Percentiles rank a stretch among this genome's conserved stretches.
Conservation (phyloP, 2,797 vertebrate genomes). For the Brotula barbata region DNA sequence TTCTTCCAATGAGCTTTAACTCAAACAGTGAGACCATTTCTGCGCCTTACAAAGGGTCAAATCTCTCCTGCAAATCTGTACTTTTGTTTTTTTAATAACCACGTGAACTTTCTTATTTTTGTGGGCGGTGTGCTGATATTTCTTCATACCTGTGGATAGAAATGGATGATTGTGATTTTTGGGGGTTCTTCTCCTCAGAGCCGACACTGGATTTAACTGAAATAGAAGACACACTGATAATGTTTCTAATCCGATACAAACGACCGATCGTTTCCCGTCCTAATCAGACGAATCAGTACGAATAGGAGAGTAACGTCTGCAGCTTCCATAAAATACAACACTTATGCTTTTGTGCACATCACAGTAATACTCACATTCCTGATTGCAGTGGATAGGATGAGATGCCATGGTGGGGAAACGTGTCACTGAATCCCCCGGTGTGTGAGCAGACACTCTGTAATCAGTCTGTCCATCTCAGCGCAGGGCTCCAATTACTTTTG, state of each 20-base stretch:
- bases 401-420: slow-evolving; percentile 46
- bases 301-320: background rate
- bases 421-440: slow-evolving; percentile 31
- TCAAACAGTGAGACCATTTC: too few species aligned
- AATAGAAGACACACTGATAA: slow-evolving; percentile 1
- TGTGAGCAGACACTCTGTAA: slow-evolving; percentile 65
- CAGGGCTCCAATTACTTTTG: slow-evolving; percentile 72
- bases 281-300: too few species aligned
- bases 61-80: too few species aligned
- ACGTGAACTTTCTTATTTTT: slow-evolving; percentile 3
- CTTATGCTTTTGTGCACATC: background rate
- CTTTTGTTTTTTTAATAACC: slow-evolving; percentile 52
- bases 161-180: too few species aligned
- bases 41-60: too few species aligned
- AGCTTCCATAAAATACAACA: background rate
- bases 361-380: slow-evolving; percentile 9
- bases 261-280: too few species aligned
- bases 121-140: too few species aligned
- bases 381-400: slow-evolving; percentile 39
- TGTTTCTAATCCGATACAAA: too few species aligned
- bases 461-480: slow-evolving; percentile 70
- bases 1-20: too few species aligned
- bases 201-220: background rate
- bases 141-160: too few species aligned
- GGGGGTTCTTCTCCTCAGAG: slow-evolving; percentile 1